A percentile compares a stretch with the other conserved stretches of the same genome.
These are phyloP conservation scores for Dicrostonyx torquatus DNA, from an alignment of 2,797 vertebrate species.

Conservation along the genomic window DNA sequence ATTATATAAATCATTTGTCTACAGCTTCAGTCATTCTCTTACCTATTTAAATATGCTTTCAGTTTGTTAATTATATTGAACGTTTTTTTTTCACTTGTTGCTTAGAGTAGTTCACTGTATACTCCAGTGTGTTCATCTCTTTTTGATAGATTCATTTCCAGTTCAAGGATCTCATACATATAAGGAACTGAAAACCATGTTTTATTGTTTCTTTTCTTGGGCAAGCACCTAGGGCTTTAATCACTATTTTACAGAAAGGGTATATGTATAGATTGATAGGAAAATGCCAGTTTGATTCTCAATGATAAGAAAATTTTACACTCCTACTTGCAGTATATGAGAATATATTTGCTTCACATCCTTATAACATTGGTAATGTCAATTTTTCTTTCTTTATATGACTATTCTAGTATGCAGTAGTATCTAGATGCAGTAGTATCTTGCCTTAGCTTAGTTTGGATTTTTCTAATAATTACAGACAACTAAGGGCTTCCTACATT, in stretches of 20 bases:
- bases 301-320: neutral
- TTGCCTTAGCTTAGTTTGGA: neutral
- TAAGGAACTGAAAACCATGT: neutral
- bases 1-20: neutral
- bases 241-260: neutral
- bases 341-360: neutral
- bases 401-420: neutral
- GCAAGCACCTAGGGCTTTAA: neutral
- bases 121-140: neutral
- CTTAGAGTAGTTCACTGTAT: neutral
- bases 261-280: neutral
- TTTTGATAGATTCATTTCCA: neutral
- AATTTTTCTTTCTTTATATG: neutral
- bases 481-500: neutral
- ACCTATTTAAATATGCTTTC: neutral
- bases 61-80: neutral
- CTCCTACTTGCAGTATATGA: neutral
- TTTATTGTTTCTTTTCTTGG: neutral
- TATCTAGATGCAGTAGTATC: rapidly evolving
- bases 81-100: neutral
- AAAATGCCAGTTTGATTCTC: neutral
- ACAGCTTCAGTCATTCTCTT: neutral
- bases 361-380: neutral
- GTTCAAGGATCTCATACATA: neutral
- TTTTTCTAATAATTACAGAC: neutral